Conservation (phyloP, 2,888 invertebrate genomes). For the Tetramorium bicarinatum region DNA sequence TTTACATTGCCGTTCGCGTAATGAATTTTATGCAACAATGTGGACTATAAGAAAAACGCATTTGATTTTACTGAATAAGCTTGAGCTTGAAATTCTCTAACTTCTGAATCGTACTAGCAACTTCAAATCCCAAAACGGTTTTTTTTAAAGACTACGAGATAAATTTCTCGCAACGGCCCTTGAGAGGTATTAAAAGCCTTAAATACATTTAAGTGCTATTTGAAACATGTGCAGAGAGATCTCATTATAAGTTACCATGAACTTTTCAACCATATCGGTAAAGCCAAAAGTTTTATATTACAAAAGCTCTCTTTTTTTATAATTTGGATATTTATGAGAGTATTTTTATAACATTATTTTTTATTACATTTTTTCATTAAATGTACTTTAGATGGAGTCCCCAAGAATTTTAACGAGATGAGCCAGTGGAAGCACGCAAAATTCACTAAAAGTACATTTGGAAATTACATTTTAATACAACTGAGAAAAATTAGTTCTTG, state of each 20-base stretch:
- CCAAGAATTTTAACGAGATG: background rate
- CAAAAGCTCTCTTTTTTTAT: background rate
- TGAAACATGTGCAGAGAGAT: conserved; percentile 19
- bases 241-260: conserved; percentile 49
- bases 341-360: background rate
- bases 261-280: conserved; percentile 24
- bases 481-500: background rate
- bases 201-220: conserved; percentile 43
- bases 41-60: background rate
- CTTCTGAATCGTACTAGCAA: conserved; percentile 28
- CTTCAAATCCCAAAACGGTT: conserved; percentile 3
- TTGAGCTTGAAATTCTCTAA: background rate
- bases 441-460: background rate
- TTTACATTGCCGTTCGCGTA: background rate
- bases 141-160: conserved; percentile 16
- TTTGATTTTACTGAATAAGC: background rate
- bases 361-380: background rate
- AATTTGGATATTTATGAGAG: background rate
- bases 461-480: background rate
- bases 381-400: background rate
- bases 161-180: conserved; percentile 25
- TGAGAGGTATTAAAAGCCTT: conserved; percentile 17
- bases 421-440: background rate
- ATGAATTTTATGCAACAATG: background rate
- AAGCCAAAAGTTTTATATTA: background rate